Evolutionary conservation across 2,113 vertebrate genomes (phyloP).

Genomic region (Sarotherodon lohbergeri): DNA sequence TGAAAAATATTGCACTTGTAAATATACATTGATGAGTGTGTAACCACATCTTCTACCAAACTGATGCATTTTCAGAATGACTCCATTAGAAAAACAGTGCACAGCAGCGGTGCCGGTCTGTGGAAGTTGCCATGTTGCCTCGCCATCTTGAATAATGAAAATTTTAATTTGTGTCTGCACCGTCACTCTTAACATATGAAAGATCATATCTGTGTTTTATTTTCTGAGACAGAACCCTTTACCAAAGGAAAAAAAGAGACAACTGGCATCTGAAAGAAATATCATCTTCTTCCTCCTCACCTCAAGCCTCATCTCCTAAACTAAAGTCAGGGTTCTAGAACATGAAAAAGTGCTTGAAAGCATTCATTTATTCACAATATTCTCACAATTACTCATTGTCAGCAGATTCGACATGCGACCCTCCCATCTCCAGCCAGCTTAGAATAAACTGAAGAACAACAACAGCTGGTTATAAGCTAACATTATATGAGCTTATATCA

Average conservation of each 20-base stretch:
- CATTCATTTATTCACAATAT: background rate
- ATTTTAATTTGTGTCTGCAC: background rate
- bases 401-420: background rate
- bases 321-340: background rate
- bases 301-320: background rate
- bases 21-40: background rate
- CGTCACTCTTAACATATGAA: background rate
- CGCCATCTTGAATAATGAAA: background rate
- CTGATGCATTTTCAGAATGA: background rate
- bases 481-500: background rate
- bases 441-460: background rate
- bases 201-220: background rate
- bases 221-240: background rate
- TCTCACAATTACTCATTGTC: background rate
- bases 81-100: background rate
- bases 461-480: background rate
- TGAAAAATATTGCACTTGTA: background rate
- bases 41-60: background rate
- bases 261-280: background rate
- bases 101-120: background rate
- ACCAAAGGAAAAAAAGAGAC: too few relatives aligned
- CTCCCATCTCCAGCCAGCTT: background rate
- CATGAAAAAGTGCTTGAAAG: background rate
- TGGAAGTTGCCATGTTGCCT: background rate
- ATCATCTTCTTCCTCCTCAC: background rate